Base-by-base conservation (phyloP, 2,797 vertebrate genomes). In the Mus minutoides region DNA sequence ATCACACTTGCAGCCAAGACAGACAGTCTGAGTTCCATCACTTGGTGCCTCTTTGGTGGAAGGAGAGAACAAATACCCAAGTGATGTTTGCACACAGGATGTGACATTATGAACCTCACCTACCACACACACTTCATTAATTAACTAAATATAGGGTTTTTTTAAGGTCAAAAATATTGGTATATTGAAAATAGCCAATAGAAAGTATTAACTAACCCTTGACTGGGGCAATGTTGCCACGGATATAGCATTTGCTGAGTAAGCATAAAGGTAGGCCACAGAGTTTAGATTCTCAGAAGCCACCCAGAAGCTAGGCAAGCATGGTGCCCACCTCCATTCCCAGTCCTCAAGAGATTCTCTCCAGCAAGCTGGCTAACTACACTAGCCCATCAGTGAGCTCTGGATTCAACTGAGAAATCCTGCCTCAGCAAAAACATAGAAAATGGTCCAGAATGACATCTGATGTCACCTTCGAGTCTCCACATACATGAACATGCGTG, bases 131-230 rank as follows among this genome's bases (percentile, higher is more conserved):
- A n/a, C 3, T 62, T 58, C 64, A 34, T 34, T 34, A 31, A 31
- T 49, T 67, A 46, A 49, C 13, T 85, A 85, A 85, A 43, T 29
- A 85, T 85, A 24, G 60, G 19, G 34, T n/a, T 67, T 73, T 37
- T 71, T 73, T 34, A 40, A 92, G 26, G 90, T 75, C 91, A 91
- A 89, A 89, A 94, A 77, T 90, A 93, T 3, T 62, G 34, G 49
- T 52, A 46, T 75, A 78, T 67, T 89, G 71, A 43, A 46, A 67
- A 54, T 62, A 88, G 52, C 52, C 90, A 90, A 49, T 24, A 84
- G 73, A 69, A 88, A 92, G 58, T 56, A 46, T 54, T 58, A 91
- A 88, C 6, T 75, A 58, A 31, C 17, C 26, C 49, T 75, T 7
- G 3, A 22, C 10, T 40, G 2, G 37, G 26, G 49, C 3, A 6